Percentiles rank a stretch among this genome's conserved stretches.
Conservation (phyloP, 92 coral and sea anemone genomes). For the Porites lobata region DNA sequence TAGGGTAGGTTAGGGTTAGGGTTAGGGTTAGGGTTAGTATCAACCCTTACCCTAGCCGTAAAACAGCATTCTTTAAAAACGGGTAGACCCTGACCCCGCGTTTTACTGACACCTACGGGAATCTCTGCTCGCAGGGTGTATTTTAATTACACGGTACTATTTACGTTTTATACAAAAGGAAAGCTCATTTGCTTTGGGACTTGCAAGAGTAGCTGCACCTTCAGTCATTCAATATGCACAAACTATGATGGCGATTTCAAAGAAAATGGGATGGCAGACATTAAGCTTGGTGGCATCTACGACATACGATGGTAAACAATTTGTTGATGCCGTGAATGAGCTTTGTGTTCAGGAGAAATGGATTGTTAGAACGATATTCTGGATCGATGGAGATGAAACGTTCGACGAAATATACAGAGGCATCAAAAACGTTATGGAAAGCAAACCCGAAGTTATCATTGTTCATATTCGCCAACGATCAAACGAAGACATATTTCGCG, state of each 20-base stretch:
- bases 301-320: conserved; percentile 49
- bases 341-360: conserved; percentile 48
- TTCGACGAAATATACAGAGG: neutral
- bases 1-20: too few relatives aligned
- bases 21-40: too few relatives aligned
- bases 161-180: conserved; percentile 9
- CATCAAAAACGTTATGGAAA: neutral
- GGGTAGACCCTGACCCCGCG: too few relatives aligned
- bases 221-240: conserved; percentile 47
- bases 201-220: conserved; percentile 32
- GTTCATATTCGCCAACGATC: conserved; percentile 26
- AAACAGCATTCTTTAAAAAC: too few relatives aligned
- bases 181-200: conserved; percentile 20
- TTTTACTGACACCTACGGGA: too few relatives aligned
- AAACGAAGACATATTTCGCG: conserved; percentile 28
- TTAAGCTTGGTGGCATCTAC: conserved; percentile 51
- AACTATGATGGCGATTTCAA: conserved; percentile 50
- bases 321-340: conserved; percentile 36
- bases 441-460: conserved; percentile 54
- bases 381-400: conserved; percentile 31
- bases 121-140: neutral
- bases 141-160: neutral
- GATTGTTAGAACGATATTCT: conserved; percentile 9
- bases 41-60: too few relatives aligned
- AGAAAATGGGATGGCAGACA: conserved; percentile 78